A percentile compares a stretch with the other conserved stretches of the same genome.
Conservation (phyloP, 2,113 vertebrate species). For the Syngnathus floridae region DNA sequence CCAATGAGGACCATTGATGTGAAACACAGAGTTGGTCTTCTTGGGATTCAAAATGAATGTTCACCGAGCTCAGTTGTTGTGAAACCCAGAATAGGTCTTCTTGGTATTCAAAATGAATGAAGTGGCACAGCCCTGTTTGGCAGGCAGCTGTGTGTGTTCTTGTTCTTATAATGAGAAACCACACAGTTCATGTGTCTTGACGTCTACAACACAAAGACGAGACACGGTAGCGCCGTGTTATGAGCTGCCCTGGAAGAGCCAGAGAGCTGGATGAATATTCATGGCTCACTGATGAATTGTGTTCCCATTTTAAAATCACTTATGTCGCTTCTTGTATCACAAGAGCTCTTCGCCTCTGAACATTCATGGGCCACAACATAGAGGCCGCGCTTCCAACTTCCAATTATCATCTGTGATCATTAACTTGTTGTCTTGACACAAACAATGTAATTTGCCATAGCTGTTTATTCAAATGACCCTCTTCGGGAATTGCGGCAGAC, state of each 20-base stretch:
- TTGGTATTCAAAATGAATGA: slow-evolving; percentile 61
- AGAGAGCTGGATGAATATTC: slow-evolving; percentile 61
- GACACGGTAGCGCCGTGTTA: slow-evolving; percentile 54
- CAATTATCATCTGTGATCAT: slow-evolving; percentile 69
- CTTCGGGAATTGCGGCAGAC: slow-evolving; percentile 49
- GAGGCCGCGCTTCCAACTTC: slow-evolving; percentile 49
- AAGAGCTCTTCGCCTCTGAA: slow-evolving; percentile 51
- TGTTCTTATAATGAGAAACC: slow-evolving; percentile 63
- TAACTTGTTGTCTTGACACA: slow-evolving; percentile 64
- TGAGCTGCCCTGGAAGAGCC: slow-evolving; percentile 47
- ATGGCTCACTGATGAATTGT: slow-evolving; percentile 59
- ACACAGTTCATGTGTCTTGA: slow-evolving; percentile 62
- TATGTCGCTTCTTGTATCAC: slow-evolving; percentile 59
- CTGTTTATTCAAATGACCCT: slow-evolving; percentile 60
- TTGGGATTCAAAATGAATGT: too few species aligned
- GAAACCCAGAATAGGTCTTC: slow-evolving; percentile 22
- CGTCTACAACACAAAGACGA: slow-evolving; percentile 37
- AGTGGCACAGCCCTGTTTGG: slow-evolving; percentile 45
- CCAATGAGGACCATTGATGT: too few species aligned
- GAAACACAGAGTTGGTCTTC: too few species aligned
- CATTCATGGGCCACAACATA: slow-evolving; percentile 46
- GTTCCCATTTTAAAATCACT: slow-evolving; percentile 62
- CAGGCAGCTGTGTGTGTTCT: slow-evolving; percentile 41
- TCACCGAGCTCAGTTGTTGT: slow-evolving; percentile 14
- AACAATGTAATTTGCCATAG: slow-evolving; percentile 63